A percentile compares a stretch with the other conserved stretches of the same genome.
Evolutionary conservation across 2,888 invertebrate species (phyloP).

Genomic region (Nomada hirtipes): DNA sequence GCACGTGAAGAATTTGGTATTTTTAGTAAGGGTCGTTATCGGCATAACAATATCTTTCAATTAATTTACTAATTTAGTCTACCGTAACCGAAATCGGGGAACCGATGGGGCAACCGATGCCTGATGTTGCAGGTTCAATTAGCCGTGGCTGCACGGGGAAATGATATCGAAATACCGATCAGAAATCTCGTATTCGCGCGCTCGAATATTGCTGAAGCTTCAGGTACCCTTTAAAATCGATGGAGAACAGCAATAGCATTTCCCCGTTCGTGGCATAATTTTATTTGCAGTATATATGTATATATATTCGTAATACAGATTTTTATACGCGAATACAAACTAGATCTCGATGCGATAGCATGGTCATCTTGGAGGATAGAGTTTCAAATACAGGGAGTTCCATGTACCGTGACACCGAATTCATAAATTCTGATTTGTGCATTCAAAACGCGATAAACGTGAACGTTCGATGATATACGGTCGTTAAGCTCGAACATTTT

Average conservation of each 20-base stretch:
- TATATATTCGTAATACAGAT: conserved; percentile 3
- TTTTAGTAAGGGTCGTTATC: not conserved
- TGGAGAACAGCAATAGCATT: not conserved
- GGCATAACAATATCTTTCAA: not conserved
- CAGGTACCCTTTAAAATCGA: not conserved
- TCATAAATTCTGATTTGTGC: conserved; percentile 53
- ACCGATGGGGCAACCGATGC: not conserved
- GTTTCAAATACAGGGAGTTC: not conserved
- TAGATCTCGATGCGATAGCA: conserved; percentile 4
- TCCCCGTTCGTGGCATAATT: not conserved
- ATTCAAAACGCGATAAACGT: conserved; percentile 45
- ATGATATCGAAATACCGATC: not conserved
- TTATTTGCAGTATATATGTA: not conserved
- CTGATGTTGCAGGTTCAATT: not conserved
- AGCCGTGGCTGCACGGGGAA: not conserved
- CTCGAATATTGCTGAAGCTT: not conserved
- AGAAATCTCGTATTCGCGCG: not conserved
- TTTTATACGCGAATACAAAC: conserved; percentile 8
- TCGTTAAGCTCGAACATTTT: conserved; percentile 33
- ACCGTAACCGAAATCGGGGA: not conserved
- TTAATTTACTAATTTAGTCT: not conserved
- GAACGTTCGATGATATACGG: conserved; percentile 32
- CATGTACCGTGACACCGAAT: conserved; percentile 6
- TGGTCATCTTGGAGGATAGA: conserved; percentile 35
- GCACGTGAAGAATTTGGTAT: too few species aligned